Conservation (phyloP, 2,113 vertebrate species). For the Ptychochromis oligacanthus region DNA sequence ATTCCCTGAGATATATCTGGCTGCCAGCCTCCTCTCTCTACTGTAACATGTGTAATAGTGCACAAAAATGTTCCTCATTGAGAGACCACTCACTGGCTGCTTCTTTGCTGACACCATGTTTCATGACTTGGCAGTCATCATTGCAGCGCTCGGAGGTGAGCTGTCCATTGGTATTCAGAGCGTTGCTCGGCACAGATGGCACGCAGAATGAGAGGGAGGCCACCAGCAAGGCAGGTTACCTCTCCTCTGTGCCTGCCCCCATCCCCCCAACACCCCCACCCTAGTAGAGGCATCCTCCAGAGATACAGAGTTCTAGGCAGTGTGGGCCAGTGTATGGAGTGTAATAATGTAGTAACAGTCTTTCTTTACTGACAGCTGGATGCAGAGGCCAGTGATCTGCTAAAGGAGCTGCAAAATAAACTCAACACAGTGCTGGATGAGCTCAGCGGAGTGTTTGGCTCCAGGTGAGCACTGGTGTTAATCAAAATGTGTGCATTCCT, state of each 20-base stretch:
- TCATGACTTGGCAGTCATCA: conserved; percentile 56
- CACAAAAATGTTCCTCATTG: conserved; percentile 31
- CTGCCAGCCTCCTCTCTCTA: conserved; percentile 6
- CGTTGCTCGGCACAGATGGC: conserved; percentile 58
- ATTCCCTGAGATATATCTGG: not conserved
- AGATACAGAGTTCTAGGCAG: conserved; percentile 37
- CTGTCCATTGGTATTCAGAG: conserved; percentile 69
- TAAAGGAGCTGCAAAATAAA: conserved; percentile 96
- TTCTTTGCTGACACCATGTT: conserved; percentile 56
- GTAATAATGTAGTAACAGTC: conserved; percentile 53
- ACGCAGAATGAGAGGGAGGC: conserved; percentile 62
- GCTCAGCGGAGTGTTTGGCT: conserved; percentile 87
- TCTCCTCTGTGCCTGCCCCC: conserved; percentile 28
- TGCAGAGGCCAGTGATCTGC: conserved; percentile 88
- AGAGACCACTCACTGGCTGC: conserved; percentile 24
- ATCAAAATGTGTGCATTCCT: not conserved
- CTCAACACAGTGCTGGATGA: conserved; percentile 92
- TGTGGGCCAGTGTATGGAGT: conserved; percentile 13
- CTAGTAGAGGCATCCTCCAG: conserved; percentile 53
- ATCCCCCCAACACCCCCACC: conserved; percentile 1
- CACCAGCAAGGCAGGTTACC: conserved; percentile 58
- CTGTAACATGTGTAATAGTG: conserved; percentile 29
- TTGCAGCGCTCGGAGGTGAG: conserved; percentile 55
- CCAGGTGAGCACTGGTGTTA: conserved; percentile 84
- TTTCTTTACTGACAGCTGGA: conserved; percentile 86